A percentile compares a stretch with the other conserved stretches of the same genome.
These are phyloP conservation scores for Sycobia sp. DNA, from an alignment of 1,140 invertebrate species.

Conservation along the genomic window DNA sequence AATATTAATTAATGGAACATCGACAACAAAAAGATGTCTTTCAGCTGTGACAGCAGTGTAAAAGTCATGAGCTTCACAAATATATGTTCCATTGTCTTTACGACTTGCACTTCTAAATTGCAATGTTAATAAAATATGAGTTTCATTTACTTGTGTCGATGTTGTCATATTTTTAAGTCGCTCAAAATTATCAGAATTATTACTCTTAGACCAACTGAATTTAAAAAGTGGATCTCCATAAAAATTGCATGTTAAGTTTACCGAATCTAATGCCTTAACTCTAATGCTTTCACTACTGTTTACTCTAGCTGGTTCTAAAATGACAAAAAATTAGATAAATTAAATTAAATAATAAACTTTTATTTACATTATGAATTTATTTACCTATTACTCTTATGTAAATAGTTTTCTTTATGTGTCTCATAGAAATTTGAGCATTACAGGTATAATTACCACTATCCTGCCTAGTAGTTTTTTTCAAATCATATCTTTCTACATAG, in stretches of 20 bases:
- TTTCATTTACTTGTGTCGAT: slow-evolving; percentile 62
- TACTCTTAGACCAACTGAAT: slow-evolving; percentile 66
- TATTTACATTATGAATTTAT: not conserved
- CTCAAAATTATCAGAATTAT: slow-evolving; percentile 56
- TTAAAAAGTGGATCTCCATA: slow-evolving; percentile 66
- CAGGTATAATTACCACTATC: slow-evolving; percentile 67
- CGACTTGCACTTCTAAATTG: slow-evolving; percentile 64
- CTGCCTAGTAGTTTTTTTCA: slow-evolving; percentile 58
- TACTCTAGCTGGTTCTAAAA: slow-evolving; percentile 62
- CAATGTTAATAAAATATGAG: slow-evolving; percentile 63
- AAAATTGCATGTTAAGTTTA: slow-evolving; percentile 63
- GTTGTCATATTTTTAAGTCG: slow-evolving; percentile 53
- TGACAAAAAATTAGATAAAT: not conserved
- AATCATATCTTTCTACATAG: slow-evolving; percentile 51
- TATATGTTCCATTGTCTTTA: slow-evolving; percentile 73
- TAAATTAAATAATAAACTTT: not conserved
- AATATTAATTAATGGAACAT: slow-evolving; percentile 73
- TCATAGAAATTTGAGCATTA: slow-evolving; percentile 50
- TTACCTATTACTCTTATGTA: slow-evolving; percentile 56
- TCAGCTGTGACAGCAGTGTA: slow-evolving; percentile 44
- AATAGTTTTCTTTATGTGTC: slow-evolving; percentile 52
- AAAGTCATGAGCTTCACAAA: slow-evolving; percentile 53
- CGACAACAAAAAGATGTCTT: slow-evolving; percentile 68
- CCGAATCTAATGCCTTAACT: slow-evolving; percentile 59
- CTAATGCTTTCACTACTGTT: slow-evolving; percentile 56